These are phyloP conservation scores for Saccostrea glomerata DNA, from an alignment of 1,140 invertebrate genomes.

Conservation along the genomic window DNA sequence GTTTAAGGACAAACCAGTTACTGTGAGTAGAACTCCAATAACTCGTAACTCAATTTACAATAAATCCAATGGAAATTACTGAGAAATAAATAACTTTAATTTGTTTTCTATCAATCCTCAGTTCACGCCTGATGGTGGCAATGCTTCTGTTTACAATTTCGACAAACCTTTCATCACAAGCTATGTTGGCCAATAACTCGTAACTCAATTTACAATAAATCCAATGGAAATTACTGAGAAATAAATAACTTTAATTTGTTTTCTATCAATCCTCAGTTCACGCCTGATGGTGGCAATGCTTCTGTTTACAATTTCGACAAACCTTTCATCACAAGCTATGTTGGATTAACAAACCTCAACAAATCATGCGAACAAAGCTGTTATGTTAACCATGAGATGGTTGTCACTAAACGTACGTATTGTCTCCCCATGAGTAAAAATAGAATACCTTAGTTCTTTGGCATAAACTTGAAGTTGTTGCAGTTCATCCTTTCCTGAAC, in stretches of 20 bases:
- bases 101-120: too few species aligned
- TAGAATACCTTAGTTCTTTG: too few species aligned
- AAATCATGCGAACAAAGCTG: background rate
- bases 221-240: too few species aligned
- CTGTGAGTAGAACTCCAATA: constrained; percentile 12
- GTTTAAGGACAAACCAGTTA: constrained; percentile 41
- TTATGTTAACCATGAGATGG: constrained; percentile 25
- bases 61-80: too few species aligned
- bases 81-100: too few species aligned
- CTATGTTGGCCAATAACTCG: background rate
- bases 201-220: too few species aligned
- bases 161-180: constrained; percentile 29
- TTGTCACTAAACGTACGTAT: constrained; percentile 31
- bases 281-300: background rate
- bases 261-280: background rate
- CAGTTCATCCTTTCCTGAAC: too few species aligned
- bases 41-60: too few species aligned
- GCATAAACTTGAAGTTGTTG: too few species aligned
- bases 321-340: constrained; percentile 26
- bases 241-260: too few species aligned
- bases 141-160: constrained; percentile 23
- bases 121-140: background rate
- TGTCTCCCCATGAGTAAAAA: too few species aligned
- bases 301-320: constrained; percentile 26
- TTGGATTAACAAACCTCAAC: constrained; percentile 13